Evolutionary conservation across 1,140 invertebrate species (phyloP).

Genomic region (Hycleus cichorii): DNA sequence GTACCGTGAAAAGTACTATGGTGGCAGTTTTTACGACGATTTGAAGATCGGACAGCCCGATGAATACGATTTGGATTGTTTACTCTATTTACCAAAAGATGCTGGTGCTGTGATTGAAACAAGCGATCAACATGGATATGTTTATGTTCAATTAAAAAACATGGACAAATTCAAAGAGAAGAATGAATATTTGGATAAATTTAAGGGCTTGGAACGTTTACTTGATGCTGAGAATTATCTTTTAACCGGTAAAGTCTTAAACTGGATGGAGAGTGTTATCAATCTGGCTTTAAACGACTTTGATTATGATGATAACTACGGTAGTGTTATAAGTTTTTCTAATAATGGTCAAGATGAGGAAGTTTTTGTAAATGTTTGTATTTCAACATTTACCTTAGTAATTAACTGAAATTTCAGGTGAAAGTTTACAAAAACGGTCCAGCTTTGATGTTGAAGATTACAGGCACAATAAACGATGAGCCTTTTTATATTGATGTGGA

Average conservation of each 20-base stretch:
- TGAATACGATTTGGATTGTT: conserved; percentile 12
- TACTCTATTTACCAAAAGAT: conserved; percentile 15
- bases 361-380: background rate
- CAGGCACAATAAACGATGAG: background rate
- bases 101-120: conserved; percentile 1
- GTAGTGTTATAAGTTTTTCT: background rate
- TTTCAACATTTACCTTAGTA: background rate
- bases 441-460: conserved; percentile 4
- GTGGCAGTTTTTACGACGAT: conserved; percentile 10
- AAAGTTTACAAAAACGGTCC: background rate
- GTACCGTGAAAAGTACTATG: conserved; percentile 1
- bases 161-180: background rate
- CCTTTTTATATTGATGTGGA: conserved; percentile 16
- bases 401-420: background rate
- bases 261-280: conserved; percentile 25
- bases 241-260: conserved; percentile 10
- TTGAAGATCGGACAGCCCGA: conserved; percentile 1
- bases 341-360: background rate
- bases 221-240: conserved; percentile 13
- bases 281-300: conserved; percentile 15
- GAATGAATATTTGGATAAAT: conserved; percentile 2
- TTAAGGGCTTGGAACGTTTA: background rate
- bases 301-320: background rate
- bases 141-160: conserved; percentile 9
- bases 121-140: conserved; percentile 15